phyloP scores from a whole-genome alignment of 2,888 invertebrate species.

The Leucophora obtusa region DNA sequence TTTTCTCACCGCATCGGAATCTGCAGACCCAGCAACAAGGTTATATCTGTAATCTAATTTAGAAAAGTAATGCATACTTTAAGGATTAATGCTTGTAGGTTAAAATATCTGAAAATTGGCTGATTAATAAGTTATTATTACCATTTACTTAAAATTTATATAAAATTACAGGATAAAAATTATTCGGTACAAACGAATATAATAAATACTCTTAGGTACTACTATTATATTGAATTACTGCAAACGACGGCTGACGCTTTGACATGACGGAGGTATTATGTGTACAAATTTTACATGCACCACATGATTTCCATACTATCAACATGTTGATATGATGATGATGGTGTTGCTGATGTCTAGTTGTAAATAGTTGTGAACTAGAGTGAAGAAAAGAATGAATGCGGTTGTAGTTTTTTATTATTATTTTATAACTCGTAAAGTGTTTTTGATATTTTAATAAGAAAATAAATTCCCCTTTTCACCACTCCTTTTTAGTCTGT shows the following conservation, averaged over 20 bases:
- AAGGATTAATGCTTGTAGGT: no score
- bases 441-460: conserved; percentile 44
- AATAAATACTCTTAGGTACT: no score
- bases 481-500: background rate
- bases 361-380: no score
- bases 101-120: no score
- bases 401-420: conserved; percentile 7
- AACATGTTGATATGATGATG: conserved; percentile 25
- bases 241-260: conserved; percentile 40
- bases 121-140: no score
- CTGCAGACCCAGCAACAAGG: no score
- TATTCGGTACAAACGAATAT: no score
- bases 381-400: background rate
- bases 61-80: no score
- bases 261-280: conserved; percentile 22
- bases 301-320: conserved; percentile 66
- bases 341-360: conserved; percentile 5
- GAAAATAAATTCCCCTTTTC: conserved; percentile 15
- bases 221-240: background rate
- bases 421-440: conserved; percentile 7
- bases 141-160: no score
- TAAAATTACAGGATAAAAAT: no score
- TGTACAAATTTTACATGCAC: conserved; percentile 70
- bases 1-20: no score
- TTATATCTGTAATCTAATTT: no score